Conservation (phyloP, 30 jellyfish, hydroid and myxozoan genomes). For the Hydractinia echinata region DNA sequence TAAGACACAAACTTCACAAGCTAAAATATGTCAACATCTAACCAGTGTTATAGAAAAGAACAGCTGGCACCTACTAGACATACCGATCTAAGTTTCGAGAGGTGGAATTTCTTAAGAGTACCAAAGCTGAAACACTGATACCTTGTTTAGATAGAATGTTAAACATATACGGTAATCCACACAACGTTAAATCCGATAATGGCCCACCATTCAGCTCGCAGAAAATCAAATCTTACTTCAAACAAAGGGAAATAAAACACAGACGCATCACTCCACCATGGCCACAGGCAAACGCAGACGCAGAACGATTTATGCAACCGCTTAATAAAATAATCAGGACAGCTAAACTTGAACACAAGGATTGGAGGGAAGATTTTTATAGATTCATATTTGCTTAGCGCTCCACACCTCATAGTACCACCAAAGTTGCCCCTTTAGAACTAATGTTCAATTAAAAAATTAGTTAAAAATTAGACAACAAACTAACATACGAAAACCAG, state of each 20-base stretch:
- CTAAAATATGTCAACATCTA: background rate
- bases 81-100: background rate
- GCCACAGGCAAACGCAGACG: background rate
- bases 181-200: no score
- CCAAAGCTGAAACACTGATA: background rate
- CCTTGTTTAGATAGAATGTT: background rate
- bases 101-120: conserved; percentile 1
- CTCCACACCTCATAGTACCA: no score
- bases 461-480: background rate
- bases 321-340: no score
- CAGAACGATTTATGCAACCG: no score
- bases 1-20: background rate
- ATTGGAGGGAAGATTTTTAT: no score
- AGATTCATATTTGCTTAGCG: no score
- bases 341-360: no score
- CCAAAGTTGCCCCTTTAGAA: background rate
- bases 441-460: background rate
- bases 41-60: background rate
- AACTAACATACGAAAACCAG: background rate
- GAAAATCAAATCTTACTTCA: background rate
- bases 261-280: background rate
- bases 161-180: background rate
- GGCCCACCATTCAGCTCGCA: conserved; percentile 4
- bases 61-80: background rate
- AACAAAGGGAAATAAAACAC: background rate